These are phyloP conservation scores for Synergus umbraculus DNA, from an alignment of 2,888 invertebrate genomes.

Conservation along the genomic window DNA sequence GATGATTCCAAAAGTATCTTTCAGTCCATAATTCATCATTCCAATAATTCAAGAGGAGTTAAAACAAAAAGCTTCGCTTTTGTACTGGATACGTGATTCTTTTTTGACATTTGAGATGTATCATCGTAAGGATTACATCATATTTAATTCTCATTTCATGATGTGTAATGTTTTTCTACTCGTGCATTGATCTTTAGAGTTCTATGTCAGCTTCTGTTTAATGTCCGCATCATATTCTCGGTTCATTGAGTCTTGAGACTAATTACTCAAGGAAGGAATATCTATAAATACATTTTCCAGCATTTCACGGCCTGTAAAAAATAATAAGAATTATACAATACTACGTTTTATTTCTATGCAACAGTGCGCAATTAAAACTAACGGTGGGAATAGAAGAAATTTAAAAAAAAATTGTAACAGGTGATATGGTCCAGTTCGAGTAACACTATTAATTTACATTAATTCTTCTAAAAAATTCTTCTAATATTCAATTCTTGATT, in stretches of 20 bases:
- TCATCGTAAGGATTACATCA: background rate
- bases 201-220: background rate
- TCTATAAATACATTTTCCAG: background rate
- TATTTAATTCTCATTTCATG: background rate
- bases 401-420: too few species aligned
- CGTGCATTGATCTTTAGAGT: background rate
- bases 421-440: too few species aligned
- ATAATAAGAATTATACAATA: background rate
- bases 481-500: too few species aligned
- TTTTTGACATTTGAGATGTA: background rate
- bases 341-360: background rate
- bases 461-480: too few species aligned
- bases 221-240: background rate
- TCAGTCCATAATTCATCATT: background rate
- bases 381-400: too few species aligned
- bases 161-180: background rate
- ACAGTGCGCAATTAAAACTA: background rate
- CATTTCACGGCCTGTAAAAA: background rate
- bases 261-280: background rate
- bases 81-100: background rate
- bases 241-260: background rate
- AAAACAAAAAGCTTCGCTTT: background rate
- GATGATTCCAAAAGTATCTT: background rate
- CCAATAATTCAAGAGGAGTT: background rate
- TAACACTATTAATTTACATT: too few species aligned